phyloP scores from a whole-genome alignment of 2,113 vertebrate species.

The Chaenocephalus aceratus region DNA sequence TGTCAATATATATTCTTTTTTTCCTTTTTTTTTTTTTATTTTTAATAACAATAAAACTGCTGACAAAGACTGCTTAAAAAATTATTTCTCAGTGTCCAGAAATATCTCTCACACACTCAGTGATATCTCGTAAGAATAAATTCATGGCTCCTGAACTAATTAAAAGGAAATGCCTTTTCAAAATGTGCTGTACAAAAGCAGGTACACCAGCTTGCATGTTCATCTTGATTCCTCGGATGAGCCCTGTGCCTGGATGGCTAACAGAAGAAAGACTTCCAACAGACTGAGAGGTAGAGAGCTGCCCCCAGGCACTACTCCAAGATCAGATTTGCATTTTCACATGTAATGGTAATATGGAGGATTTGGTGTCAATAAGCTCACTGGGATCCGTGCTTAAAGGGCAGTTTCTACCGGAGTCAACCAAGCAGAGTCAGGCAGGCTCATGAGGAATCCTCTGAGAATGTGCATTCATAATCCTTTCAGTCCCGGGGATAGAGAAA shows the following conservation, averaged over 20 bases:
- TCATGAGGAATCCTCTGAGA: slow-evolving; percentile 59
- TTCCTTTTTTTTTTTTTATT: slow-evolving; percentile 42
- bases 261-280: slow-evolving; percentile 67
- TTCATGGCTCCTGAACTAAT: slow-evolving; percentile 77
- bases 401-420: slow-evolving; percentile 66
- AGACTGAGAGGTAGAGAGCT: slow-evolving; percentile 79
- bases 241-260: slow-evolving; percentile 66
- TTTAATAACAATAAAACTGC: slow-evolving; percentile 89
- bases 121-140: slow-evolving; percentile 78
- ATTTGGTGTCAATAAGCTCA: slow-evolving; percentile 69
- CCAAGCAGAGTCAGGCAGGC: slow-evolving; percentile 57
- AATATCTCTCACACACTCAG: slow-evolving; percentile 74
- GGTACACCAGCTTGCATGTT: slow-evolving; percentile 78
- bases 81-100: slow-evolving; percentile 83
- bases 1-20: slow-evolving; percentile 87
- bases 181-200: slow-evolving; percentile 82
- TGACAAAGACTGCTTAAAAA: slow-evolving; percentile 87
- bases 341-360: slow-evolving; percentile 63
- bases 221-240: slow-evolving; percentile 66
- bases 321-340: slow-evolving; percentile 78
- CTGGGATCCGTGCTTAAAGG: slow-evolving; percentile 72
- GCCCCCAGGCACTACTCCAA: slow-evolving; percentile 70
- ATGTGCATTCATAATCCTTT: slow-evolving; percentile 63
- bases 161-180: slow-evolving; percentile 80
- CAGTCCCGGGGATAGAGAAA: slow-evolving; percentile 53